Base-by-base conservation (phyloP, 2,113 vertebrate genomes). In the Myotis lucifugus region DNA sequence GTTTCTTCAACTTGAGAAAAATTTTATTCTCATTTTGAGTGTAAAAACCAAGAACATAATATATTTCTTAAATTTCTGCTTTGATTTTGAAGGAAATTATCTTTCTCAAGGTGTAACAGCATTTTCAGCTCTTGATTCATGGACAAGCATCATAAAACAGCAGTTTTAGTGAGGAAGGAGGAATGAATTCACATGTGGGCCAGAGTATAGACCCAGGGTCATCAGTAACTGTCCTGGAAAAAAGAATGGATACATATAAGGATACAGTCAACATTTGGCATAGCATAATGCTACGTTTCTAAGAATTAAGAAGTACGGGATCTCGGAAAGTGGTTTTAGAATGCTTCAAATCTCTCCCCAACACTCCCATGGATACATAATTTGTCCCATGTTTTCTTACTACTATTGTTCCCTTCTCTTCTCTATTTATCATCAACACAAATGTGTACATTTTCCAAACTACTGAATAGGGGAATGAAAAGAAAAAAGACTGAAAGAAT, bases 161-260 rank as follows among this genome's bases (percentile, higher is more conserved):
- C 34, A 59, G 42, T 81, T 90, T 89, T 56, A 85, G 91, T 54
- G 52, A n/a, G 85, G 5, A 78, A 77, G 67, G 42, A 93, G 32
- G 50, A 91, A 82, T 54, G 77, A 86, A 73, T 78, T 91, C 40
- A 96, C 59, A 85, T 19, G 66, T 90, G 76, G 70, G 54, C 40
- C 17, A 82, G 15, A 91, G 37, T 66, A 69, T 1, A 85, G 74
- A 86, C 9, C n/a, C 17, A 81, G 19, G 19, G 85, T 52, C 66
- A 72, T 81, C 21, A 88, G 15, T 87, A 85, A 92, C 73, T 78
- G 14, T 40, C 76, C 52, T 66, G 66, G 54, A 89, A 78, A 95
- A 92, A 94, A 72, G 32, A 94, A 66, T 10, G 46, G 52, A 72
- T 15, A 67, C 40, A 77, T 27, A 79, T 27, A 79, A 85, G 73